phyloP scores from a whole-genome alignment of 2,113 vertebrate species.

The Lampris megalopsis region DNA sequence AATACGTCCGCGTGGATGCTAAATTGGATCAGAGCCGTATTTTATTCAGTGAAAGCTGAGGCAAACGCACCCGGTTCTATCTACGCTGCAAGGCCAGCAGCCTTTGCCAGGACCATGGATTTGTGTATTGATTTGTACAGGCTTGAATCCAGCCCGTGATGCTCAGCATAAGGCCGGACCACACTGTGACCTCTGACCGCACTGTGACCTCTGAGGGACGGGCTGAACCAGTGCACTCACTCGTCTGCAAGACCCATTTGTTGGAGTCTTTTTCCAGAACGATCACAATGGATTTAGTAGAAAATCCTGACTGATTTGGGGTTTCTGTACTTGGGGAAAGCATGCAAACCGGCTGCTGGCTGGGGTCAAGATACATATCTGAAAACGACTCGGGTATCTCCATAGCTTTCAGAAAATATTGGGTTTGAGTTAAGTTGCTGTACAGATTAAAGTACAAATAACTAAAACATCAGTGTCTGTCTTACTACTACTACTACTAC shows the following conservation, averaged over 20 bases:
- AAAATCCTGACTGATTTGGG: constrained; percentile 39
- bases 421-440: not conserved
- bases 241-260: constrained; percentile 63
- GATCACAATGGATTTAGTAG: constrained; percentile 27
- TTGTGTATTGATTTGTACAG: constrained; percentile 72
- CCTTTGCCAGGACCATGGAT: constrained; percentile 52
- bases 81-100: constrained; percentile 55
- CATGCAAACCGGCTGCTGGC: constrained; percentile 5
- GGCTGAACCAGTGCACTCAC: constrained; percentile 60
- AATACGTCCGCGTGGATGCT: constrained; percentile 39
- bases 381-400: constrained; percentile 18
- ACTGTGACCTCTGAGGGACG: constrained; percentile 62
- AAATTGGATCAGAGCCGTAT: constrained; percentile 72
- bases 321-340: constrained; percentile 21
- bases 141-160: constrained; percentile 79
- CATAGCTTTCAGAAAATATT: not conserved
- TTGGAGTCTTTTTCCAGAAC: constrained; percentile 36
- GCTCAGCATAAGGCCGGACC: constrained; percentile 74
- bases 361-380: not conserved
- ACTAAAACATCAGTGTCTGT: not conserved
- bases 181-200: constrained; percentile 67
- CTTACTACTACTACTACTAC: no score
- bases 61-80: constrained; percentile 45
- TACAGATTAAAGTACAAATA: not conserved
- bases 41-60: constrained; percentile 69